Percentiles rank a stretch among this genome's conserved stretches.
Evolutionary conservation across 2,888 invertebrate species (phyloP).

Genomic region (Drosophila nr. perissopoda): DNA sequence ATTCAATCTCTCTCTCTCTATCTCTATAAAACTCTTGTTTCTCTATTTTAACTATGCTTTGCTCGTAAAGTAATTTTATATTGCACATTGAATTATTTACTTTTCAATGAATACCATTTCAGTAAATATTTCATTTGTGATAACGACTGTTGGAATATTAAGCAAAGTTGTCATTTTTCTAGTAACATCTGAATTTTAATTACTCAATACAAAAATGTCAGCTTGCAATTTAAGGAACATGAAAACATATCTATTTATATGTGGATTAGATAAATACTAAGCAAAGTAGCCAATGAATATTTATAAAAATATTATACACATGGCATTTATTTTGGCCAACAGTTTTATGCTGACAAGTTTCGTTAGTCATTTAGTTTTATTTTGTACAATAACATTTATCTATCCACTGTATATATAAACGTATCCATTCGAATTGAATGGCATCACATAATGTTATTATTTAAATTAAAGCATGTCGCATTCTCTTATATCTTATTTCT

Average conservation of each 20-base stretch:
- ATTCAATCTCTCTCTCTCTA: neutral
- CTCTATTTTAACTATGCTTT: neutral
- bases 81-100: slow-evolving; percentile 1
- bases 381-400: neutral
- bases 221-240: neutral
- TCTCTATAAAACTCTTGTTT: neutral
- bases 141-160: neutral
- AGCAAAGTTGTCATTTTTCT: neutral
- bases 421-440: neutral
- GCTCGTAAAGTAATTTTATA: slow-evolving; percentile 9
- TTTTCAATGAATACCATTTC: neutral
- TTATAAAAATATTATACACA: neutral
- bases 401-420: neutral
- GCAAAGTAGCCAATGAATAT: neutral
- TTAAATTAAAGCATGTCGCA: slow-evolving; percentile 18
- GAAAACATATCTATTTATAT: neutral
- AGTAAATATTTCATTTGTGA: neutral
- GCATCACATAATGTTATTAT: slow-evolving; percentile 14
- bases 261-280: neutral
- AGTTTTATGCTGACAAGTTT: neutral
- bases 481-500: neutral
- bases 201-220: neutral
- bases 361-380: neutral
- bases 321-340: neutral
- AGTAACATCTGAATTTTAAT: neutral